phyloP scores from a whole-genome alignment of 2,888 invertebrate species.

The Patella depressa region DNA sequence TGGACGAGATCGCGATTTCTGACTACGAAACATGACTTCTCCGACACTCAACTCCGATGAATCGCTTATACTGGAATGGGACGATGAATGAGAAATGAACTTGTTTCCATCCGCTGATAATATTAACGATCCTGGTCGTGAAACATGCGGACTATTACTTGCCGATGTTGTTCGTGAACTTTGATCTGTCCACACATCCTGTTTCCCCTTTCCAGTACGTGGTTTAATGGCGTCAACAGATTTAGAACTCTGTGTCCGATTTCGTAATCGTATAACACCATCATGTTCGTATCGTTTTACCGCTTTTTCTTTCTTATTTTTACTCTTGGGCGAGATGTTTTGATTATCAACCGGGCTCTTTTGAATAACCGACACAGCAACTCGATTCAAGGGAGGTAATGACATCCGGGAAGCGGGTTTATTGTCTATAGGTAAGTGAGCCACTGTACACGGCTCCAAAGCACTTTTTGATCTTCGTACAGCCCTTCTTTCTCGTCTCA shows the following conservation, averaged over 20 bases:
- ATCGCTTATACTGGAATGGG: slow-evolving; percentile 47
- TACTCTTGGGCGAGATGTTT: slow-evolving; percentile 8
- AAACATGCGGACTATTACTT: not conserved
- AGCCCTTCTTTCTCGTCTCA: slow-evolving; percentile 47
- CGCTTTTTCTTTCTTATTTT: not conserved
- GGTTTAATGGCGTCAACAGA: not conserved
- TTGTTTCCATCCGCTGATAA: slow-evolving; percentile 4
- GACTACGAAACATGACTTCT: slow-evolving; percentile 38
- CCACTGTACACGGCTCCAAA: slow-evolving; percentile 40
- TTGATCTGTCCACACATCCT: not conserved
- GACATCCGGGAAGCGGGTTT: slow-evolving; percentile 20
- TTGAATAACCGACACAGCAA: slow-evolving; percentile 7
- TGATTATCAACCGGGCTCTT: slow-evolving; percentile 13
- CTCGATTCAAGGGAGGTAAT: slow-evolving; percentile 15
- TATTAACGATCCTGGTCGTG: slow-evolving; percentile 19
- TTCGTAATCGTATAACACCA: not conserved
- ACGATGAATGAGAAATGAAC: slow-evolving; percentile 23
- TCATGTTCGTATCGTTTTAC: not conserved
- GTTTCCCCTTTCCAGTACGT: not conserved
- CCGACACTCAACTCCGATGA: slow-evolving; percentile 49
- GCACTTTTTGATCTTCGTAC: slow-evolving; percentile 62
- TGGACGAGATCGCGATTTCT: slow-evolving; percentile 20
- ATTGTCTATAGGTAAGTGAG: slow-evolving; percentile 10
- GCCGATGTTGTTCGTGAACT: not conserved
- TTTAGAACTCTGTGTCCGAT: not conserved